phyloP scores from a whole-genome alignment of 1,140 invertebrate species.

The Hirudo medicinalis region DNA sequence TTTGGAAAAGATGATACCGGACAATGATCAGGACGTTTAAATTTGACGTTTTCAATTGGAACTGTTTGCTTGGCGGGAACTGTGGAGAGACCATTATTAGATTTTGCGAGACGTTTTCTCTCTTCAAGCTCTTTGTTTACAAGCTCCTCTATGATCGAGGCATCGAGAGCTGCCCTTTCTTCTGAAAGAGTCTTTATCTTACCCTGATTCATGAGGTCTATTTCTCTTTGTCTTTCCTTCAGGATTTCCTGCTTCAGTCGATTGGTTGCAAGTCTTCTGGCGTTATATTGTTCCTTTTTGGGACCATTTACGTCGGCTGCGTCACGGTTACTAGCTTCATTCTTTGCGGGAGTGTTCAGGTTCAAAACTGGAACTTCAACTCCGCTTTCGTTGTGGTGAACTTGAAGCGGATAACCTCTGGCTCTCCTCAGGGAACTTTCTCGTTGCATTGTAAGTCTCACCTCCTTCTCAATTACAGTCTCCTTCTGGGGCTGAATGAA shows the following conservation, averaged over 20 bases:
- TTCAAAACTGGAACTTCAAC: neutral
- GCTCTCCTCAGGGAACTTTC: constrained; percentile 14
- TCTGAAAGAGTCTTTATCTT: constrained; percentile 12
- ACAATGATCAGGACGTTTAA: too few relatives aligned
- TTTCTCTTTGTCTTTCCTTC: constrained; percentile 14
- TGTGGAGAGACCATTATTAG: too few relatives aligned
- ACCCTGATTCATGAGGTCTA: constrained; percentile 10
- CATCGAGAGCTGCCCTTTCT: constrained; percentile 6
- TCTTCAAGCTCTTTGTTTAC: neutral
- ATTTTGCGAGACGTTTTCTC: too few relatives aligned
- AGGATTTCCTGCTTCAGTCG: constrained; percentile 16
- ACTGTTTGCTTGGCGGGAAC: too few relatives aligned
- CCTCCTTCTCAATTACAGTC: constrained; percentile 12
- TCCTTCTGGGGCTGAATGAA: constrained; percentile 11
- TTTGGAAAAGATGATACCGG: too few relatives aligned
- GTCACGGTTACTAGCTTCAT: neutral
- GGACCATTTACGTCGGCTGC: neutral
- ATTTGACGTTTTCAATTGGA: too few relatives aligned
- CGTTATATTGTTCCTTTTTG: neutral
- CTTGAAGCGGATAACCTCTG: constrained; percentile 8
- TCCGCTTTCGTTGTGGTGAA: neutral
- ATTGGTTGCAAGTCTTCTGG: constrained; percentile 13
- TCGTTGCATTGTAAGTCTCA: constrained; percentile 3
- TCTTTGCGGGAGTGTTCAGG: neutral
- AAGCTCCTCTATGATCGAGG: neutral